Evolutionary conservation across 2,113 vertebrate genomes (phyloP).

Genomic region (Brienomyrus longianalis): DNA sequence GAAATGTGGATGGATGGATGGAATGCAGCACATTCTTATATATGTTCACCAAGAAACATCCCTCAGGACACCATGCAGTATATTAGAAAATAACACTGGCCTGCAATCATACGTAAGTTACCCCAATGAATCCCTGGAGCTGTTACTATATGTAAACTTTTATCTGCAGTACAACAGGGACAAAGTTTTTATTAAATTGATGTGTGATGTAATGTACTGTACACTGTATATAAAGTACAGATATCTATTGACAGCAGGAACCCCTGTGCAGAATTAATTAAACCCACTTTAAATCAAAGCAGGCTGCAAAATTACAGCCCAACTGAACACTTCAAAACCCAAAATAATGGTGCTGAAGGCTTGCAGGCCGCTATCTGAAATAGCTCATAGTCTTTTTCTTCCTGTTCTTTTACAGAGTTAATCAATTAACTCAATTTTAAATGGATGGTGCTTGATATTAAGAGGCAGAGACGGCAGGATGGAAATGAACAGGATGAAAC

Average conservation of each 20-base stretch:
- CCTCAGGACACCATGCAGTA: background rate
- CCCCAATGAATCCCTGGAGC: background rate
- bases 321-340: background rate
- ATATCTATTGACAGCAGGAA: background rate
- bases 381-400: background rate
- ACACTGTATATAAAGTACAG: background rate
- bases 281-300: background rate
- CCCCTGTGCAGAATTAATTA: background rate
- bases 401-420: background rate
- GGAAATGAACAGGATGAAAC: background rate
- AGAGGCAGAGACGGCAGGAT: background rate
- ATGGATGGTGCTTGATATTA: background rate
- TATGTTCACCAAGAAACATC: background rate
- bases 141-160: background rate
- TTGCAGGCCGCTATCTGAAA: background rate
- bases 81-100: background rate
- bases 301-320: background rate
- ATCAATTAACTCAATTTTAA: background rate
- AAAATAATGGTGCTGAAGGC: background rate
- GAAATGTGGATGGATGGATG: background rate
- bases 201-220: background rate
- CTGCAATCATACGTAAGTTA: background rate
- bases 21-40: background rate
- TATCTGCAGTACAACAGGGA: background rate
- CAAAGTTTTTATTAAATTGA: background rate